A percentile compares a stretch with the other conserved stretches of the same genome.
These are phyloP conservation scores for Sceloporus undulatus DNA, from an alignment of 2,113 vertebrate species.

Conservation along the genomic window DNA sequence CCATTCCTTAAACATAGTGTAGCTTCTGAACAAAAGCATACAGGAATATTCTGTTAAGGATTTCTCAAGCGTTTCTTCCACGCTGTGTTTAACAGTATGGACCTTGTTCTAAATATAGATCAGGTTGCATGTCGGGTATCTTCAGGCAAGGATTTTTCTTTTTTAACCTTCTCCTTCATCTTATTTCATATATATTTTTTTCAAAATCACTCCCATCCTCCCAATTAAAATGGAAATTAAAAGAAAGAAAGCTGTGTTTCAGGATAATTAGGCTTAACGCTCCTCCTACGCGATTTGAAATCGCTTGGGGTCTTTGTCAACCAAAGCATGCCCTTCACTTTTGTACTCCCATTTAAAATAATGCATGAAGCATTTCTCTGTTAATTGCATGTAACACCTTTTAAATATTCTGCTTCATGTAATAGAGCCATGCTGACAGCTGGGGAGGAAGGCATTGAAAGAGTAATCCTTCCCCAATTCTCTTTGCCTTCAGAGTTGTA, in stretches of 20 bases:
- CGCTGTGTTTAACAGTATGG: too few species aligned
- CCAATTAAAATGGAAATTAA: neutral
- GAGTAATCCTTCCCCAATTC: neutral
- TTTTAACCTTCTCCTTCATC: neutral
- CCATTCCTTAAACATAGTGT: too few species aligned
- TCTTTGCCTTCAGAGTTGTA: too few species aligned
- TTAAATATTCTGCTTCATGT: neutral
- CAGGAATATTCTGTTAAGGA: neutral
- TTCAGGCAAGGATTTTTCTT: neutral
- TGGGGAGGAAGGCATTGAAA: neutral
- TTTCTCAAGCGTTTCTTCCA: neutral
- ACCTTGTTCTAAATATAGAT: neutral
- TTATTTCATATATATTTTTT: neutral
- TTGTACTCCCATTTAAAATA: neutral
- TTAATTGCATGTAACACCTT: neutral
- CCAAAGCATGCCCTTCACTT: too few species aligned
- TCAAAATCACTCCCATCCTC: neutral
- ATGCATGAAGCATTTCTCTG: neutral
- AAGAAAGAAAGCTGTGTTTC: neutral
- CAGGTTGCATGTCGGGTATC: neutral
- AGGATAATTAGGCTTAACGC: neutral
- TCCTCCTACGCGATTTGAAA: slow-evolving; percentile 2
- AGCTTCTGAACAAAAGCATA: neutral
- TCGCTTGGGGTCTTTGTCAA: neutral
- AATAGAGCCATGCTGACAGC: neutral